Conservation (phyloP, 2,888 invertebrate species). For the Lymantria monacha region DNA sequence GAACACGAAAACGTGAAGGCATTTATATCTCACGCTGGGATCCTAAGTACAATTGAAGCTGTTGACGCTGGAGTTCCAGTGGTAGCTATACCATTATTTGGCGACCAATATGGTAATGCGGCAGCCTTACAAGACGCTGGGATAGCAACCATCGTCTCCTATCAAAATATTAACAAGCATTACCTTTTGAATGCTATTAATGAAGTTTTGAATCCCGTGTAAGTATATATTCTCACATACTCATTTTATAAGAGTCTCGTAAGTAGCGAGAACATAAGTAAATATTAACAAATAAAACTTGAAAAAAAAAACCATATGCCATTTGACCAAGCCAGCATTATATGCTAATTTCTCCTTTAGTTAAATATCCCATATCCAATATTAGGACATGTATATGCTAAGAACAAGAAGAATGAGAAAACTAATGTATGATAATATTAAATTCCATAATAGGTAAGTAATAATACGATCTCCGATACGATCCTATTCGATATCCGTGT, state of each 20-base stretch:
- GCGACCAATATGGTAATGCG: conserved; percentile 87
- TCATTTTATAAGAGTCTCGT: not conserved
- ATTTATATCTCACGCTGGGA: conserved; percentile 86
- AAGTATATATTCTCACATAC: conserved; percentile 37
- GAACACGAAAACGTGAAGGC: conserved; percentile 86
- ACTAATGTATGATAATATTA: too few relatives aligned
- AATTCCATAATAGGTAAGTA: too few relatives aligned
- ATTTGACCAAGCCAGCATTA: too few relatives aligned
- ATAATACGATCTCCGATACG: too few relatives aligned
- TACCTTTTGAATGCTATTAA: conserved; percentile 78
- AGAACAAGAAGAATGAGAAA: too few relatives aligned
- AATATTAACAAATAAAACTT: too few relatives aligned
- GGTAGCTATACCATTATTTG: conserved; percentile 86
- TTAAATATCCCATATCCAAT: too few relatives aligned
- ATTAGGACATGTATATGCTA: too few relatives aligned
- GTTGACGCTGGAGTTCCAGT: conserved; percentile 85
- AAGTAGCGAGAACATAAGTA: too few relatives aligned
- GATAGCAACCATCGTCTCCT: conserved; percentile 81
- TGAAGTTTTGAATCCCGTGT: conserved; percentile 82
- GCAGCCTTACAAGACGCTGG: conserved; percentile 83
- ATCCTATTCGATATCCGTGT: too few relatives aligned
- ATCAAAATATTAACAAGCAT: conserved; percentile 80
- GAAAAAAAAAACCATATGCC: too few relatives aligned
- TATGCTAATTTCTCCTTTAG: too few relatives aligned
- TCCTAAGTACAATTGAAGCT: conserved; percentile 86